Percentiles rank a stretch among this genome's conserved stretches.
Conservation (phyloP, 2,113 vertebrate species). For the Brienomyrus brachyistius region DNA sequence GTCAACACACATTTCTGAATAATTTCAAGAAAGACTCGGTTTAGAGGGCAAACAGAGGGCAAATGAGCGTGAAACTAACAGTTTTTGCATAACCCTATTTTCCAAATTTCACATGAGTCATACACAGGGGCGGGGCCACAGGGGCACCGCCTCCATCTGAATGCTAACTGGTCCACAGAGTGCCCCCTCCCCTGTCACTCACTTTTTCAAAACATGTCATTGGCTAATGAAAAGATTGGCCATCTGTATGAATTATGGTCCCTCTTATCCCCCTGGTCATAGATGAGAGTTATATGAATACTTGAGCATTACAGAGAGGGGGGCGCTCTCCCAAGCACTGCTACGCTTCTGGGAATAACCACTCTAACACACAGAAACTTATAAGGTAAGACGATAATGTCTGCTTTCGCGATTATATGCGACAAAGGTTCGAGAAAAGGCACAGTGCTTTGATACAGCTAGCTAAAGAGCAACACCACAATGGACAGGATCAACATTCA, state of each 20-base stretch:
- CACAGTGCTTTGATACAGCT: background rate
- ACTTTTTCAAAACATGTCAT: background rate
- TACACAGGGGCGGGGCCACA: background rate
- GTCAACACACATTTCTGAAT: background rate
- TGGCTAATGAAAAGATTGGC: background rate
- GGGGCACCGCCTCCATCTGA: background rate
- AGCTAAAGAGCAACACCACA: background rate
- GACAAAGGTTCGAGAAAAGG: background rate
- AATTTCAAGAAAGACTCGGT: background rate
- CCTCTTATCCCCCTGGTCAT: background rate
- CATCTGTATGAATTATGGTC: background rate
- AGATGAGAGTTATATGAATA: background rate
- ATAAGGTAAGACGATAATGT: background rate
- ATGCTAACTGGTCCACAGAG: background rate
- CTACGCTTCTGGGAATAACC: background rate
- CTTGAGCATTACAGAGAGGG: background rate
- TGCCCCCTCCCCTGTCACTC: background rate
- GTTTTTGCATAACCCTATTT: background rate
- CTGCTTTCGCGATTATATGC: background rate
- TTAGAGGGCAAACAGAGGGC: background rate
- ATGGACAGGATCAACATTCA: background rate
- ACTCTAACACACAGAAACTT: background rate
- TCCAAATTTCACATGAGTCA: background rate
- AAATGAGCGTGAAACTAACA: background rate
- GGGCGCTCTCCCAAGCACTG: background rate